Evolutionary conservation across 1,140 invertebrate species (phyloP).

Genomic region (Lithobius niger): DNA sequence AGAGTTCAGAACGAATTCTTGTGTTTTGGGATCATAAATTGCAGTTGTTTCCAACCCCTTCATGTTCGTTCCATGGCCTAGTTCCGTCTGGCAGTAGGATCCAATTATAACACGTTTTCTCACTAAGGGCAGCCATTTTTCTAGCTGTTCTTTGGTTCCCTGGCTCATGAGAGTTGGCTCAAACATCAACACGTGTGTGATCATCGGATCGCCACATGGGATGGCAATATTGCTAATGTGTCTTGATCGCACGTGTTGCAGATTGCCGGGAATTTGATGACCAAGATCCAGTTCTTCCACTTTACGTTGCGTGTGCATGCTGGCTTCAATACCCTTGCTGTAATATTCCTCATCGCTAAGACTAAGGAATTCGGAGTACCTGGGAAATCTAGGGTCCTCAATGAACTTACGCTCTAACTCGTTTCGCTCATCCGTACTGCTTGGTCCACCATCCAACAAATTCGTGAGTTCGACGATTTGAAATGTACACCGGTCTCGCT

Average conservation of each 20-base stretch:
- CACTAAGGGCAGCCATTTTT: slow-evolving; percentile 66
- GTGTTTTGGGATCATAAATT: slow-evolving; percentile 64
- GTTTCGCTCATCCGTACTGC: slow-evolving; percentile 54
- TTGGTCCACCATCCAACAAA: slow-evolving; percentile 55
- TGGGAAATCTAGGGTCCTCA: slow-evolving; percentile 29
- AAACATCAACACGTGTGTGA: slow-evolving; percentile 85
- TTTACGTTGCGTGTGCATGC: slow-evolving; percentile 15
- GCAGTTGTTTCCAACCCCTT: slow-evolving; percentile 81
- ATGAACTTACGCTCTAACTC: slow-evolving; percentile 44
- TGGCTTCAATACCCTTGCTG: too few species aligned
- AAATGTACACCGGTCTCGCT: too few species aligned
- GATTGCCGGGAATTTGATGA: neutral
- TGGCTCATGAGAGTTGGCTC: slow-evolving; percentile 76
- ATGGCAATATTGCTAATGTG: slow-evolving; percentile 59
- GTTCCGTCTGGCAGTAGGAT: slow-evolving; percentile 87
- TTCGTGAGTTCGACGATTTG: slow-evolving; percentile 57
- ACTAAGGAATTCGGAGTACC: neutral
- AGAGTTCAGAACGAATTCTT: slow-evolving; percentile 78
- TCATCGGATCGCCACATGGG: slow-evolving; percentile 65
- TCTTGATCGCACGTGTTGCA: slow-evolving; percentile 58
- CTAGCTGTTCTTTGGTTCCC: slow-evolving; percentile 69
- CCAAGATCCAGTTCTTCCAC: neutral
- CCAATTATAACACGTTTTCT: slow-evolving; percentile 72
- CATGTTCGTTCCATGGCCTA: slow-evolving; percentile 80
- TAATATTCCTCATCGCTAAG: slow-evolving; percentile 52